A percentile compares a stretch with the other conserved stretches of the same genome.
phyloP scores from a whole-genome alignment of 2,113 vertebrate species.

The Sinosuthora webbiana region DNA sequence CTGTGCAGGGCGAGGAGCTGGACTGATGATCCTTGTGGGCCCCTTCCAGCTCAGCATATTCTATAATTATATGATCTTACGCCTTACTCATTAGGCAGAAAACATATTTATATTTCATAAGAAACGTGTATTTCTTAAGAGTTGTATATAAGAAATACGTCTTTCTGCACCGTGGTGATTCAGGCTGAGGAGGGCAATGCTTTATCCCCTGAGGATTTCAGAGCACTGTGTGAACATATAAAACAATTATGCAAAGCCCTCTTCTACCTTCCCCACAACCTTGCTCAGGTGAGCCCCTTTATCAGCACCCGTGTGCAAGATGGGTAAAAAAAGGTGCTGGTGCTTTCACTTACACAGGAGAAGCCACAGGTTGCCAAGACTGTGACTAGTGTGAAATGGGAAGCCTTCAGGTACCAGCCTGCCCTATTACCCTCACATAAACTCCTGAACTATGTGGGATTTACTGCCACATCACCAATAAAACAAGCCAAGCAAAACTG shows the following conservation, averaged over 20 bases:
- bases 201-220: neutral
- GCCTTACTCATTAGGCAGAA: neutral
- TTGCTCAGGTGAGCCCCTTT: neutral
- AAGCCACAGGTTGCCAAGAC: neutral
- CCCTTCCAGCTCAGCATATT: neutral
- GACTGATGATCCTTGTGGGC: neutral
- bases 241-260: neutral
- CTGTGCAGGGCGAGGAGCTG: neutral
- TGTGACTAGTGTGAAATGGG: neutral
- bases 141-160: accelerated
- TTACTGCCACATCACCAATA: neutral
- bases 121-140: neutral
- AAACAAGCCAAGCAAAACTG: neutral
- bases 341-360: neutral
- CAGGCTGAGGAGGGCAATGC: neutral
- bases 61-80: neutral
- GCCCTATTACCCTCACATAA: neutral
- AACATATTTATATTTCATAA: neutral
- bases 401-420: neutral
- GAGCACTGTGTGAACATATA: neutral
- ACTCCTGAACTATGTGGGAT: neutral
- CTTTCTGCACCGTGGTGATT: neutral
- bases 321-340: neutral
- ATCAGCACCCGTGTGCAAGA: neutral
- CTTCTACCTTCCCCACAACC: neutral